These are phyloP conservation scores for Rhysida immarginata DNA, from an alignment of 1,140 invertebrate species.

Conservation along the genomic window DNA sequence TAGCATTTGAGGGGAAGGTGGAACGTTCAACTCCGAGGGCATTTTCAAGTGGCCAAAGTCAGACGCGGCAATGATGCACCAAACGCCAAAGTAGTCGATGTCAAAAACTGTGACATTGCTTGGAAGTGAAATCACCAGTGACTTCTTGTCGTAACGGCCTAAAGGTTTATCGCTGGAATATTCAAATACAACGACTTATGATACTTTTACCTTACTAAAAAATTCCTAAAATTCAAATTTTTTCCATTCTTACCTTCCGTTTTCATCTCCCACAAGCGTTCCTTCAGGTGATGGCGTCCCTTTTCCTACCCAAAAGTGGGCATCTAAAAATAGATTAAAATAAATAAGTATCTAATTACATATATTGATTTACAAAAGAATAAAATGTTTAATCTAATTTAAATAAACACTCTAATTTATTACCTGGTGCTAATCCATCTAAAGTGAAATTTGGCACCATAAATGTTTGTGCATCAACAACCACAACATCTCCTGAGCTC, in stretches of 20 bases:
- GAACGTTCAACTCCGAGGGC: slow-evolving; percentile 57
- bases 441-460: slow-evolving; percentile 73
- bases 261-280: slow-evolving; percentile 68
- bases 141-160: slow-evolving; percentile 60
- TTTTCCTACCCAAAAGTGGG: slow-evolving; percentile 76
- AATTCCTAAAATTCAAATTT: no score
- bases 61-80: slow-evolving; percentile 73
- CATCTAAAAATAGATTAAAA: slow-evolving; percentile 44
- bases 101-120: slow-evolving; percentile 62
- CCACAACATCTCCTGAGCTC: slow-evolving; percentile 64
- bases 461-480: slow-evolving; percentile 79
- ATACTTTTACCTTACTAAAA: no score
- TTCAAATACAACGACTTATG: neutral
- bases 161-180: slow-evolving; percentile 44
- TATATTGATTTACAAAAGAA: no score
- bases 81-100: slow-evolving; percentile 71
- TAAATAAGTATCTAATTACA: no score
- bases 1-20: slow-evolving; percentile 80
- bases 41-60: slow-evolving; percentile 75
- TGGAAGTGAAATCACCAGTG: slow-evolving; percentile 69
- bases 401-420: slow-evolving; percentile 18
- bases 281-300: slow-evolving; percentile 63
- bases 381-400: neutral
- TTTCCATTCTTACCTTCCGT: slow-evolving; percentile 53
- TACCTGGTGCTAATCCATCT: slow-evolving; percentile 76